phyloP scores from a whole-genome alignment of 2,113 vertebrate species.

The Callopanchax toddi region DNA sequence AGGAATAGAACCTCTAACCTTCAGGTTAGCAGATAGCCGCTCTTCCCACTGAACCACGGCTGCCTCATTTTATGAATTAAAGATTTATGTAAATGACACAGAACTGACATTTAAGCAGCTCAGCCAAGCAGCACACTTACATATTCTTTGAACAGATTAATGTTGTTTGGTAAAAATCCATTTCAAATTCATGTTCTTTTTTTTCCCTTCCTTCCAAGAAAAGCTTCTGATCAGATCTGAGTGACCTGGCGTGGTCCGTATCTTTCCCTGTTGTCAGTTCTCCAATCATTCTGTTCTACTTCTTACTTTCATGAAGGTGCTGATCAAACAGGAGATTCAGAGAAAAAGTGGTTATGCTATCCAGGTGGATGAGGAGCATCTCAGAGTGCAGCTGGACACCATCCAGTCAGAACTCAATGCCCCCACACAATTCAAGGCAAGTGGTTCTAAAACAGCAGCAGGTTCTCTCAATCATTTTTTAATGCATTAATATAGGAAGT shows the following conservation, averaged over 20 bases:
- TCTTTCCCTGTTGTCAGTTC: not conserved
- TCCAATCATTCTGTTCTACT: not conserved
- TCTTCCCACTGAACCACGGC: too few relatives aligned
- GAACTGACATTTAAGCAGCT: not conserved
- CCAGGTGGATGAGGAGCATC: constrained; percentile 96
- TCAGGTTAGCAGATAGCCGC: too few relatives aligned
- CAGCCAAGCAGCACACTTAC: not conserved
- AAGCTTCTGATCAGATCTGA: constrained; percentile 1
- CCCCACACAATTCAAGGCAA: constrained; percentile 96
- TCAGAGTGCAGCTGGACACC: constrained; percentile 95
- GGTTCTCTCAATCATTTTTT: too few relatives aligned
- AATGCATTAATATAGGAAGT: too few relatives aligned
- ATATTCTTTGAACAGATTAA: not conserved
- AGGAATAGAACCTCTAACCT: too few relatives aligned
- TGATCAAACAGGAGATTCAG: constrained; percentile 98
- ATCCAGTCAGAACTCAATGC: constrained; percentile 97
- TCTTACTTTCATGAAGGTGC: constrained; percentile 79
- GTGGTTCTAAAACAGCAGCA: constrained; percentile 2
- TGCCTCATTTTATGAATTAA: too few relatives aligned
- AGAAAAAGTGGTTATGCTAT: constrained; percentile 97
- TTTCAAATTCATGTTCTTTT: not conserved
- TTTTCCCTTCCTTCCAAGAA: not conserved
- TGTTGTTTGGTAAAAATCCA: not conserved
- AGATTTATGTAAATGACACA: not conserved
- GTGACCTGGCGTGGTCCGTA: not conserved